Evolutionary conservation across 1,140 invertebrate genomes (phyloP).

Genomic region (Drosophila sucinea): DNA sequence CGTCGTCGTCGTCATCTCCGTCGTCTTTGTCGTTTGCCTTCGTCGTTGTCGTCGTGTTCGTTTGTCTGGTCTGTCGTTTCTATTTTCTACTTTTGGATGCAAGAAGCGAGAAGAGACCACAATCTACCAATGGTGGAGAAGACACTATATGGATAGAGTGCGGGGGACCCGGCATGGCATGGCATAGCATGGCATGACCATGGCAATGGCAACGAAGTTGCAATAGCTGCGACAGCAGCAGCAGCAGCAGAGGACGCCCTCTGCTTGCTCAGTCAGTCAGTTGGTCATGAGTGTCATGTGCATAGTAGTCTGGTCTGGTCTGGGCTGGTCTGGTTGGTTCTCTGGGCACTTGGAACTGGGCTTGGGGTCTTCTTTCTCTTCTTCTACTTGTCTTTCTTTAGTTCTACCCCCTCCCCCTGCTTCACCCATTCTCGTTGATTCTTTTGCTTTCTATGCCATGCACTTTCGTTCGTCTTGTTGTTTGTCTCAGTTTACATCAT

Average conservation of each 20-base stretch:
- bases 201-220: conserved; percentile 8
- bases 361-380: conserved; percentile 3
- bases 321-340: conserved; percentile 20
- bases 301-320: conserved; percentile 42
- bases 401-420: background rate
- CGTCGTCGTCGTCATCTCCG: background rate
- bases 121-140: background rate
- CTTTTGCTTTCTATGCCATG: conserved; percentile 21
- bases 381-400: conserved; percentile 28
- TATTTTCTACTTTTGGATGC: conserved; percentile 6
- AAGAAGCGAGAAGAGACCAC: background rate
- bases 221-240: background rate
- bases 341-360: conserved; percentile 16
- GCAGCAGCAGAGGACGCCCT: conserved; percentile 4
- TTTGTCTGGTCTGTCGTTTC: background rate
- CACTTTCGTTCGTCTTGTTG: conserved; percentile 46
- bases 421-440: background rate
- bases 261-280: conserved; percentile 71
- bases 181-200: conserved; percentile 3
- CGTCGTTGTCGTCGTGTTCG: background rate
- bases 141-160: background rate
- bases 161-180: background rate
- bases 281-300: conserved; percentile 81
- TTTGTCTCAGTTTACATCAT: conserved; percentile 28
- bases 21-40: background rate